Evolutionary conservation across 2,797 vertebrate species (phyloP).

Genomic region (Notoglanidium macrostoma): DNA sequence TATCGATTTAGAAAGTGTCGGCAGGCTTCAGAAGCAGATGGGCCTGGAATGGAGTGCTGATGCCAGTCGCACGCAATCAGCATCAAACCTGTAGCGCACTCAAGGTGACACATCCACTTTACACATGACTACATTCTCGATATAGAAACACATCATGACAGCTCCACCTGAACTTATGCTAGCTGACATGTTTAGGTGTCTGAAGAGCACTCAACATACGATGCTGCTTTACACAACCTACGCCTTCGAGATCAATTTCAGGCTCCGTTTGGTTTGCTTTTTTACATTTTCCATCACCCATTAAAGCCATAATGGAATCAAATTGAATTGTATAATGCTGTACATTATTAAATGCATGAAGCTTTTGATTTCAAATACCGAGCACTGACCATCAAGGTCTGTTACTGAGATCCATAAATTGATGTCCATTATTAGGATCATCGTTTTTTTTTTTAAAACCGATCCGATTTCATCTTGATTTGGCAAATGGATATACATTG

Average conservation of each 20-base stretch:
- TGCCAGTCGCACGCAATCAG: slow-evolving; percentile 52
- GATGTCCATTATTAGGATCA: background rate
- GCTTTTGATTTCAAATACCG: background rate
- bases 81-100: slow-evolving; percentile 45
- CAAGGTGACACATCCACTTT: slow-evolving; percentile 46
- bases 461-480: background rate
- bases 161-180: slow-evolving; percentile 43
- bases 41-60: slow-evolving; percentile 46
- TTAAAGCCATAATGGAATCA: background rate
- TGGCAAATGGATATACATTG: background rate
- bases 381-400: background rate
- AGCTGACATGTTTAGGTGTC: slow-evolving; percentile 42
- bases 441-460: background rate
- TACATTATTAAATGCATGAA: background rate
- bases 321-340: background rate
- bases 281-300: background rate
- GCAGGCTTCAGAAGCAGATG: slow-evolving; percentile 53
- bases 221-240: background rate
- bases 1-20: slow-evolving; percentile 55
- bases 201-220: slow-evolving; percentile 26
- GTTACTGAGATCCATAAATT: background rate
- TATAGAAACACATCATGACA: slow-evolving; percentile 32
- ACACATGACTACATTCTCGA: slow-evolving; percentile 44
- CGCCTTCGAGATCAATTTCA: background rate
- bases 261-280: background rate